phyloP scores from a whole-genome alignment of 2,888 invertebrate species.

The Chrysolina oricalcia region DNA sequence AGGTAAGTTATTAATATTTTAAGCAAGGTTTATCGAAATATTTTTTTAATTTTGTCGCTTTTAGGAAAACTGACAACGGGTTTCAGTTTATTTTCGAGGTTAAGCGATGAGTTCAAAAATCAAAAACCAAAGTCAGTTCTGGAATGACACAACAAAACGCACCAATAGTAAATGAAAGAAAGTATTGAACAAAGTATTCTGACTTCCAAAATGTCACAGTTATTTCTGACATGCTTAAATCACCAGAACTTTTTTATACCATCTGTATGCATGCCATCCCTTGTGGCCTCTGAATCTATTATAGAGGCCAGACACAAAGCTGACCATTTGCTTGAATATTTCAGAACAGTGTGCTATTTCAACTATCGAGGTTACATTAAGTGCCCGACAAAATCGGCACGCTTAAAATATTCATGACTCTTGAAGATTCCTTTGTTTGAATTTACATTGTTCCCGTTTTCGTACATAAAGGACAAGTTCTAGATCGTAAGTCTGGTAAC shows the following conservation, averaged over 20 bases:
- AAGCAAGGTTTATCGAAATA: no score
- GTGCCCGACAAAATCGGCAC: conserved; percentile 10
- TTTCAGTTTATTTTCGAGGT: no score
- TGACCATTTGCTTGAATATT: conserved; percentile 41
- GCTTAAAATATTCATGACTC: conserved; percentile 3
- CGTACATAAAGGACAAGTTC: neutral
- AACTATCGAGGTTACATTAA: conserved; percentile 12
- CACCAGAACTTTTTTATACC: neutral
- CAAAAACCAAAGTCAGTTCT: no score
- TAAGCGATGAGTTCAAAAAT: no score
- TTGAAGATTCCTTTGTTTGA: neutral
- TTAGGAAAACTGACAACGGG: no score
- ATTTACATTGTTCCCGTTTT: neutral
- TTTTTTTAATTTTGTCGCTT: no score
- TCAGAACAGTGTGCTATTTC: neutral
- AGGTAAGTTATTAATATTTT: no score
- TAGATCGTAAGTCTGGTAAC: neutral
- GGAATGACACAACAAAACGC: no score
- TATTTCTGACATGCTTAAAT: no score
- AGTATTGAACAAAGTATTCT: no score
- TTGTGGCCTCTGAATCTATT: conserved; percentile 28
- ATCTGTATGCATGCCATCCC: conserved; percentile 8
- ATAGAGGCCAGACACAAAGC: conserved; percentile 33
- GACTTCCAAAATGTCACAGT: no score
- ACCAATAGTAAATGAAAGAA: no score